phyloP scores from a whole-genome alignment of 2,113 vertebrate species.

The Axis porcinus region DNA sequence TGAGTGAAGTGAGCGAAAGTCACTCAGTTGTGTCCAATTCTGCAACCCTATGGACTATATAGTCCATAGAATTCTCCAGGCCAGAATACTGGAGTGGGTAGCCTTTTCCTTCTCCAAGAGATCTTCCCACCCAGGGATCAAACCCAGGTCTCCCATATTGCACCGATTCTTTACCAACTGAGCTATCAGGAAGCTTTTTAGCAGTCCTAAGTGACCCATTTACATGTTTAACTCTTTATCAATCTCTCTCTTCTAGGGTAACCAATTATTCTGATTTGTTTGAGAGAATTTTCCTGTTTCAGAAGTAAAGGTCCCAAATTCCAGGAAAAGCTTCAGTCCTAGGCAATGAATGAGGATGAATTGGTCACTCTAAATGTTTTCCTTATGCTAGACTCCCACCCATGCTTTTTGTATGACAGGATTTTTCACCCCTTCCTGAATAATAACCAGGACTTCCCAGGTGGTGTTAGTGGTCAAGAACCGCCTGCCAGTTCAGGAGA shows the following conservation, averaged over 20 bases:
- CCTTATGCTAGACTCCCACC: neutral
- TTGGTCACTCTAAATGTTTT: neutral
- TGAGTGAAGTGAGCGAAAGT: neutral
- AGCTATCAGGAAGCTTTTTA: neutral
- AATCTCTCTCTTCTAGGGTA: neutral
- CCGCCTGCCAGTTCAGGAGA: neutral
- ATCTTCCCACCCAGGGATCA: neutral
- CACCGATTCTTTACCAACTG: neutral
- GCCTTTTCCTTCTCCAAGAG: neutral
- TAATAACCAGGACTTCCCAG: neutral
- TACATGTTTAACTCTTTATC: neutral
- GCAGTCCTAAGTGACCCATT: neutral
- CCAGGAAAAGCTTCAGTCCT: neutral
- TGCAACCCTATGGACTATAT: neutral
- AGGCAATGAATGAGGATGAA: neutral
- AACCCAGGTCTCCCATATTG: neutral
- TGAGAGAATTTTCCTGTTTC: neutral
- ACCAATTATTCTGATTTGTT: neutral
- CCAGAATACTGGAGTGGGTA: neutral
- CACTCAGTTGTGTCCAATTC: neutral
- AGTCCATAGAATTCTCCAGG: neutral
- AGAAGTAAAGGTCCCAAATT: neutral
- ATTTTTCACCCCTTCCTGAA: neutral
- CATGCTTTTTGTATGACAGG: accelerated
- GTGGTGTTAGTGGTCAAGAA: neutral